phyloP scores from a whole-genome alignment of 1,140 invertebrate genomes.

The Lamellibrachia luymesi region DNA sequence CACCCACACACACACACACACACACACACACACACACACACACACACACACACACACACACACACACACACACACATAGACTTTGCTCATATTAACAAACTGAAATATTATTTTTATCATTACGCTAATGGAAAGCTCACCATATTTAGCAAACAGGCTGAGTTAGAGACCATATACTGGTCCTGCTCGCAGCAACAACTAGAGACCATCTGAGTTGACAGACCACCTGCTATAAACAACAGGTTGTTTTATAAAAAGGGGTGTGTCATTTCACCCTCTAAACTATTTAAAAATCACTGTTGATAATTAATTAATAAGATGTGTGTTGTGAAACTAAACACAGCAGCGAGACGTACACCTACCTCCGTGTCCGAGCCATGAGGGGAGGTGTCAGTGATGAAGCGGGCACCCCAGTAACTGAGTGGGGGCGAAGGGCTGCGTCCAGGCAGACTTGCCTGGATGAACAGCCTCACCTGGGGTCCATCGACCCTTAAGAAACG shows the following conservation, averaged over 20 bases:
- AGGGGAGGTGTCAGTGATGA: not conserved
- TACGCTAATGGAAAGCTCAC: not conserved
- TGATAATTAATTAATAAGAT: not conserved
- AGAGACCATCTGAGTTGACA: not conserved
- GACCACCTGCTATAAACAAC: not conserved
- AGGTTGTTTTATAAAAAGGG: not conserved
- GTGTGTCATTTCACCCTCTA: not conserved
- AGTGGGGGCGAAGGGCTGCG: not conserved
- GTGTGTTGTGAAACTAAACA: not conserved
- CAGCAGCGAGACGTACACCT: not conserved
- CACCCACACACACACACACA: too few species aligned
- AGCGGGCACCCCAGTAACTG: not conserved
- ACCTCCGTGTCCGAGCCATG: not conserved
- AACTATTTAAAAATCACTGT: not conserved
- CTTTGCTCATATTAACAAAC: not conserved
- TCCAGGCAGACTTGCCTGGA: not conserved
- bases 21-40: too few species aligned
- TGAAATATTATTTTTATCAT: not conserved
- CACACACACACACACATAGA: not conserved
- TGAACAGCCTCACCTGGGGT: not conserved
- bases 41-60: too few species aligned
- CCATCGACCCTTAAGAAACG: not conserved
- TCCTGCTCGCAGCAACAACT: not conserved
- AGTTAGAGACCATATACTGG: not conserved
- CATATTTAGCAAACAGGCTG: not conserved